Evolutionary conservation across 2,113 vertebrate genomes (phyloP), one percentile per base, ranked within the genome.

Genomic region (Rhinoderma darwinii): DNA sequence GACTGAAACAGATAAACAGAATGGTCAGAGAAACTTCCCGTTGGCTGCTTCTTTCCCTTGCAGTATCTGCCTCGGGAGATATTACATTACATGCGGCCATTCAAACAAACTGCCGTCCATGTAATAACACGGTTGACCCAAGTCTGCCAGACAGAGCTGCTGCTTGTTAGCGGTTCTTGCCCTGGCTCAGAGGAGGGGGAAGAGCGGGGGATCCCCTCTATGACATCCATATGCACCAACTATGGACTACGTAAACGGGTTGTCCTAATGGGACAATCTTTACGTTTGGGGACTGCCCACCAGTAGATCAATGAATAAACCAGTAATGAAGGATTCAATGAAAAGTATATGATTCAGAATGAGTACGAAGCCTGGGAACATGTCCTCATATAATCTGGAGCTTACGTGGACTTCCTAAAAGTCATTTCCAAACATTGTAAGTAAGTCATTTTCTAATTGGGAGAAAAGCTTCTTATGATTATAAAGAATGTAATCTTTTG

Each of bases 381-480:
- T 27, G 78, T 61, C 78, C 54, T 41, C 35, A 27, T 30, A 17
- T 80, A 80, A 59, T 51, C 78, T 44, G 59, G 22, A 30, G 61
- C 59, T 68, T 82, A 82, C 1, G 17, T 0, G 2, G 15, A 68
- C 41, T 43, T 82, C 63, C 27, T 25, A 35, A 83, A 83, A 51
- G 59, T 70, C 39, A 32, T 37, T 70, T 70, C 63, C 81, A 83
- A 83, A 83, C 27, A 70, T 44, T 70, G 39, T 14, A 83, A 70
- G n/a, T 83, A 83, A 63, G 81, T 83, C 81, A 83, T 83, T 47
- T 70, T 50, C 81, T 51, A 68, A 70, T 83, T 70, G 35, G 18
- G n/a, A 68, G 61, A 72, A 83, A 83, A 83, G 81, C 81, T 70
- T 70, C 81, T 83, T 70, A 83, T 51, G 43, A 83, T 70, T 70